phyloP scores from a whole-genome alignment of 2,113 vertebrate species.

The Hippocampus barbouri region DNA sequence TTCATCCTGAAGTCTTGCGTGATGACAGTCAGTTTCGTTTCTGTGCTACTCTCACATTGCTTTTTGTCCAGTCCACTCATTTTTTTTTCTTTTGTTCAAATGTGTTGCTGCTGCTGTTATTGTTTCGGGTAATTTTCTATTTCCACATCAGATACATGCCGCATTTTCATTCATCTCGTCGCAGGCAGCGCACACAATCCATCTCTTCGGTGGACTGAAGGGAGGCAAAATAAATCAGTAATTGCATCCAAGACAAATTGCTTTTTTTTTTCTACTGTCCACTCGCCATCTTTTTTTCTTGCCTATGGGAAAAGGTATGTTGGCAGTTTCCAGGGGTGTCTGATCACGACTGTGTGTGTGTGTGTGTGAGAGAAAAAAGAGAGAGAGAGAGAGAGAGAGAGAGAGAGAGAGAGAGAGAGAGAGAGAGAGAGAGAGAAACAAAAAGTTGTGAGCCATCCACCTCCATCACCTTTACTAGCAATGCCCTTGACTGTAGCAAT shows the following conservation, averaged over 20 bases:
- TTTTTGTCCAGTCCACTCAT: not conserved
- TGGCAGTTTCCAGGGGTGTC: constrained; percentile 27
- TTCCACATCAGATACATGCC: constrained; percentile 5
- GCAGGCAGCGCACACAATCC: constrained; percentile 11
- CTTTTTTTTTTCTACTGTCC: constrained; percentile 32
- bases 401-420: not conserved
- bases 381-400: not conserved
- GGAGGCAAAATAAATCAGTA: constrained; percentile 40
- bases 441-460: constrained; percentile 25
- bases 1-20: not conserved
- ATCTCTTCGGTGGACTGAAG: not conserved
- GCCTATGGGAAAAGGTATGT: constrained; percentile 47
- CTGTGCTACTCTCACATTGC: not conserved
- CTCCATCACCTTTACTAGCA: constrained; percentile 68
- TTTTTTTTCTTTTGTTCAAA: not conserved
- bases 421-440: constrained; percentile 6
- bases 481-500: constrained; percentile 65
- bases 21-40: not conserved
- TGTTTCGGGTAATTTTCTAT: not conserved
- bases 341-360: constrained; percentile 10
- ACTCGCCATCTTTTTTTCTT: constrained; percentile 10
- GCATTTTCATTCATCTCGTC: constrained; percentile 1
- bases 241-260: constrained; percentile 53
- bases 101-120: not conserved
- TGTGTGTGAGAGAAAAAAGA: not conserved